Evolutionary conservation across 2,797 vertebrate genomes (phyloP), one percentile per base, ranked within the genome.

Genomic region (Coracias cyanogaster): DNA sequence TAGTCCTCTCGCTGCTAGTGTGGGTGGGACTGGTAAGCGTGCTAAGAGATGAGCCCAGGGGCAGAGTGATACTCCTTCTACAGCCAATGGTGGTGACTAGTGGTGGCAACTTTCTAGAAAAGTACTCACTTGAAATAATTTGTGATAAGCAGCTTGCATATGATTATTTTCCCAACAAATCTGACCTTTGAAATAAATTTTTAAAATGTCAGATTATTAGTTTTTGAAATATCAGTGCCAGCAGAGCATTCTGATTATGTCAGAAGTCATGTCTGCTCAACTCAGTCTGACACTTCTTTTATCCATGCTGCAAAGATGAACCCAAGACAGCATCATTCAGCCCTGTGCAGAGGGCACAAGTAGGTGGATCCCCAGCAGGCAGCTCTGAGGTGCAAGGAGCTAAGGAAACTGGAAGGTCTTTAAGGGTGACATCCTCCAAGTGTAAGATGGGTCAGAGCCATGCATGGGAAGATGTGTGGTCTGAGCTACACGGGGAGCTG

Each of bases 381-480:
- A 48, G 31, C 45, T 87, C 61, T 48, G 28, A 48, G 64, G 43
- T 35, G 26, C 51, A 19, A 52, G 37, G 16, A 22, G 33, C 22
- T 67, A 43, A 35, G 37, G 26, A 88, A 57, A 43, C 14, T 9
- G 62, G 64, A 29, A 41, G 19, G 19, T 55, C 54, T 55, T 55
- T n/a, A n/a, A 55, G 31, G 52, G 31, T 17, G 29, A 54, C 17
- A 18, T 16, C 35, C 41, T 39, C 21, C 35, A 28, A 54, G 58
- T 3, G 29, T 45, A 79, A 37, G 51, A 26, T 22, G 3, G 5
- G 10, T 33, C 41, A 18, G 21, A n/a, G 8, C 24, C 14, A 21
- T 5, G 6, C 3, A 2, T 3, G 7, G 28, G 52, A 41, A 18
- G 43, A 45, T 3, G 4, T 3, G 4, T 6, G 22, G 52, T 14